These are phyloP conservation scores for Karalla daura DNA, from an alignment of 2,797 vertebrate species.

Conservation along the genomic window DNA sequence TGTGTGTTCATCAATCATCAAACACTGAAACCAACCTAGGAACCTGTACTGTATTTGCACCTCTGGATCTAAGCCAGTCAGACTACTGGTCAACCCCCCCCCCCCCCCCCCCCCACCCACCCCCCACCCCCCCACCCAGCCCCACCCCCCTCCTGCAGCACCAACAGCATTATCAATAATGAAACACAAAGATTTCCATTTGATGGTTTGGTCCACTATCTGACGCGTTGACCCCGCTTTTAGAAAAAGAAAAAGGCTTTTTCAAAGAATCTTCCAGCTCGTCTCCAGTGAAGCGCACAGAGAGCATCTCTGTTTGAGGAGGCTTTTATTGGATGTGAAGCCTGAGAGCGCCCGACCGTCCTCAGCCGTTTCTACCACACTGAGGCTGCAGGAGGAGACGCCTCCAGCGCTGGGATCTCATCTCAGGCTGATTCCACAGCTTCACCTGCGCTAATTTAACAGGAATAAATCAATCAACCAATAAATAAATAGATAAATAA, in stretches of 20 bases:
- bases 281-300: constrained; percentile 63
- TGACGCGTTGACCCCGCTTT: constrained; percentile 62
- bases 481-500: no score
- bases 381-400: not conserved
- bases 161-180: constrained; percentile 69
- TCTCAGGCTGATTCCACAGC: no score
- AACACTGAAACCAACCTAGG: not conserved
- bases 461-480: no score
- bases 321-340: constrained; percentile 62
- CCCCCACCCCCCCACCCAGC: not conserved
- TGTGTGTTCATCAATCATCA: not conserved
- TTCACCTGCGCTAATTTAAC: no score
- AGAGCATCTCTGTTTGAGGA: constrained; percentile 61
- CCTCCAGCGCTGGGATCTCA: not conserved
- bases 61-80: not conserved
- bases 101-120: constrained; percentile 10
- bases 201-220: constrained; percentile 52
- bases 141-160: not conserved
- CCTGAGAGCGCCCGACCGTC: constrained; percentile 27
- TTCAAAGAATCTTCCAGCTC: constrained; percentile 48
- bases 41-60: not conserved
- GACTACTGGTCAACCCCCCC: not conserved
- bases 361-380: not conserved
- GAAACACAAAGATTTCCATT: constrained; percentile 63
- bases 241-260: constrained; percentile 58